Evolutionary conservation across 1,140 invertebrate genomes (phyloP), one percentile per base, ranked within the genome.

Genomic region (Atta texana): DNA sequence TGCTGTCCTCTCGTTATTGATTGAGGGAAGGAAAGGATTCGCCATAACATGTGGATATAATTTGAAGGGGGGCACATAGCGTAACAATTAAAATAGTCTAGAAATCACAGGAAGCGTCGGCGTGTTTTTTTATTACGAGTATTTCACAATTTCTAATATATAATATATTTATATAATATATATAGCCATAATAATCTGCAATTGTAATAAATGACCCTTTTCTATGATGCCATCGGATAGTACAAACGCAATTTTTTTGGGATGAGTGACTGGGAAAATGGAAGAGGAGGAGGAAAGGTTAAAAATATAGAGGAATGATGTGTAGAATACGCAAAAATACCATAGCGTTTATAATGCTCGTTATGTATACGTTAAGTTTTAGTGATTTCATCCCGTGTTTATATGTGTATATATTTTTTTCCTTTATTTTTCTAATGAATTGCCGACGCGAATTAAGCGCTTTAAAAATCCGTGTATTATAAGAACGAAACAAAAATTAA

Each of bases 111-210:
- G 93, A 94, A 95, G 94, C 93, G 91, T 94, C 93, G 92, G 94
- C 93, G 92, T 94, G 92, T 94, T 89, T 92, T 94, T 94, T 94
- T 51, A 94, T 94, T 94, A 94, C 89, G 94, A 94, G 91, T 94
- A 94, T 93, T 94, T 95, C 92, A 94, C 55, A 57, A 93, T 94
- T 93, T 94, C 93, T 95, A 94, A 94, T 94, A 94, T 94, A 94
- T 93, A 94, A 93, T 93, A 93, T 94, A 93, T 94, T 93, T 92
- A 89, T 93, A 91, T 94, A 92, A 93, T 92, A 93, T 93, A 94
- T 93, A 90, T 94, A 94, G 92, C 92, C 93, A 94, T 16, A 51
- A 51, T 94, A 93, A 93, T 94, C 90, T 94, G 92, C 89, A 93
- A 87, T 92, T 92, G 92, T 93, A 94, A 93, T 94, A 92, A 94